A percentile compares a stretch with the other conserved stretches of the same genome.
Conservation (phyloP, 1,140 invertebrate species). For the Bacillus rossius region DNA sequence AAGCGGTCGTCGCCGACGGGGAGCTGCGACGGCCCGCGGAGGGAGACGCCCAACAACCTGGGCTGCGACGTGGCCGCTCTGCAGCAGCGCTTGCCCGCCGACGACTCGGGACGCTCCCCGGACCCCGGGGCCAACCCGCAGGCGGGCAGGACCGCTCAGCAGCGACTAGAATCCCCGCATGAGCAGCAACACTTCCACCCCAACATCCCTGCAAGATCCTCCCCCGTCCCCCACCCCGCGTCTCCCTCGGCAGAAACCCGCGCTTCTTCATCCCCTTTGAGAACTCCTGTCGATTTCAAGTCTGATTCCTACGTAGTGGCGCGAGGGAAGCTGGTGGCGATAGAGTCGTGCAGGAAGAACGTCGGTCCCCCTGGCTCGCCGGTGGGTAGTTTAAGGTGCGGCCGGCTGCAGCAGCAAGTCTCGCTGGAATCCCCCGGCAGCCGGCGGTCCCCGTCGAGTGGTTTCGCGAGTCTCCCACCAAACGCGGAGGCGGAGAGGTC, state of each 20-base stretch:
- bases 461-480: background rate
- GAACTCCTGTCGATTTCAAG: background rate
- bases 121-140: no score
- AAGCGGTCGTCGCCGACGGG: conserved; percentile 34
- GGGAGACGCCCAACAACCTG: no score
- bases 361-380: conserved; percentile 1
- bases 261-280: conserved; percentile 4
- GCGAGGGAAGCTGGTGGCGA: conserved; percentile 40
- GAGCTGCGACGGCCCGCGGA: no score
- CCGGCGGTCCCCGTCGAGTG: background rate
- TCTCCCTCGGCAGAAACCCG: background rate
- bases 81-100: no score
- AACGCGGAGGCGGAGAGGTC: background rate
- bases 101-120: no score
- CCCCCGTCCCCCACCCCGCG: background rate
- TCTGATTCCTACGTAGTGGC: conserved; percentile 41
- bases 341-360: conserved; percentile 37
- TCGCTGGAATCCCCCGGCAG: background rate
- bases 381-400: background rate
- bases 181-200: conserved; percentile 11
- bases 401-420: background rate
- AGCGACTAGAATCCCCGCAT: background rate
- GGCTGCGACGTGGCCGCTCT: no score
- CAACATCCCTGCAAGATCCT: conserved; percentile 11
- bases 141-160: no score